These are phyloP conservation scores for Leucopsar rothschildi DNA, from an alignment of 2,113 vertebrate species.

Conservation along the genomic window DNA sequence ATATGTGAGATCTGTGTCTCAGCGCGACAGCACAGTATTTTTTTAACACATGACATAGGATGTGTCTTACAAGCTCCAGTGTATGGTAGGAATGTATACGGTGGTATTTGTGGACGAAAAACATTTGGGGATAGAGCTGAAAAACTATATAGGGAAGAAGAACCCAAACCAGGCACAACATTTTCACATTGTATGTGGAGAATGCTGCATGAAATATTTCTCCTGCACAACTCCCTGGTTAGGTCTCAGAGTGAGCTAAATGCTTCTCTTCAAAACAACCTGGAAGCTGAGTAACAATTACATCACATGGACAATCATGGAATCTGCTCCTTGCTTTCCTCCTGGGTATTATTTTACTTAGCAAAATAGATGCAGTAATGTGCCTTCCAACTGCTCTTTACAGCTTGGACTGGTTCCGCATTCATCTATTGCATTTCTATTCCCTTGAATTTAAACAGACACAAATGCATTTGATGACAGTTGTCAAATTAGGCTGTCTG, in stretches of 20 bases:
- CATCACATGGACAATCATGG: background rate
- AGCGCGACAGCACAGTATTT: background rate
- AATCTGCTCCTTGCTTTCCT: background rate
- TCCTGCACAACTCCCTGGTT: background rate
- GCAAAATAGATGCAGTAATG: background rate
- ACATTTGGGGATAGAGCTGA: background rate
- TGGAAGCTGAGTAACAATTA: background rate
- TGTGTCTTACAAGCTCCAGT: background rate
- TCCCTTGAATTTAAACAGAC: background rate
- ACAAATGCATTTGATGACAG: background rate
- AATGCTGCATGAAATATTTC: background rate
- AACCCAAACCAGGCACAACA: background rate
- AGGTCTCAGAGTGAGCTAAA: background rate
- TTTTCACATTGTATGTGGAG: background rate
- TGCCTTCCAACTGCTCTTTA: background rate
- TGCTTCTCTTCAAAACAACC: background rate
- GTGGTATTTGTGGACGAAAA: background rate
- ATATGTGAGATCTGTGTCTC: background rate
- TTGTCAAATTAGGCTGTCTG: background rate
- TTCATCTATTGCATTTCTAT: background rate
- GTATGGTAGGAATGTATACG: background rate
- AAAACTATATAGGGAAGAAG: background rate
- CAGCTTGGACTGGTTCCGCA: background rate
- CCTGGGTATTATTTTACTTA: constrained; percentile 12
- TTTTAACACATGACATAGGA: background rate